Evolutionary conservation across 2,888 invertebrate species (phyloP).

Genomic region (Steinernema scapterisci): DNA sequence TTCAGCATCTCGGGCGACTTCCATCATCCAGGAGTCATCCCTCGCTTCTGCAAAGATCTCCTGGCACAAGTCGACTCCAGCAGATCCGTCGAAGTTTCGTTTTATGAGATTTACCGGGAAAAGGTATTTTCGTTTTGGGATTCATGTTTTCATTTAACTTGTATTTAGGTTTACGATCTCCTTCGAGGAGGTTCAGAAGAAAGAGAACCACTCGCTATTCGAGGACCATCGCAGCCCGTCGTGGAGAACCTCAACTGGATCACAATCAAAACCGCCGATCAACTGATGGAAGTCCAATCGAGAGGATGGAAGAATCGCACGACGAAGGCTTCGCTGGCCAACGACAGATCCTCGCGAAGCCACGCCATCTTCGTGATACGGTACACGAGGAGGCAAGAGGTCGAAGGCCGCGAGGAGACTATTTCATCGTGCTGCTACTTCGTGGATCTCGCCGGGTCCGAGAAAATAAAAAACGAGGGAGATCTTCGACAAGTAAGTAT

Average conservation of each 20-base stretch:
- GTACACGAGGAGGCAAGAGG: slow-evolving; percentile 14
- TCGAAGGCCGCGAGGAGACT: not conserved
- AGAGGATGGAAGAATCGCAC: slow-evolving; percentile 72
- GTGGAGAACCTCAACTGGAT: slow-evolving; percentile 35
- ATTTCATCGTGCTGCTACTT: slow-evolving; percentile 73
- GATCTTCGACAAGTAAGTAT: slow-evolving; percentile 56
- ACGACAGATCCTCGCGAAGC: slow-evolving; percentile 72
- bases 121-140: slow-evolving; percentile 37
- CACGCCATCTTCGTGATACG: slow-evolving; percentile 67
- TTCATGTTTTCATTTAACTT: not conserved
- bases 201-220: slow-evolving; percentile 33
- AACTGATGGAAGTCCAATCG: slow-evolving; percentile 30
- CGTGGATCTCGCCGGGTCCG: slow-evolving; percentile 86
- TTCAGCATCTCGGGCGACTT: slow-evolving; percentile 39
- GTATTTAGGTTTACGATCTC: slow-evolving; percentile 40
- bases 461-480: slow-evolving; percentile 72
- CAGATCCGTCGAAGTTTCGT: slow-evolving; percentile 30
- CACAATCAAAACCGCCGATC: slow-evolving; percentile 18
- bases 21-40: slow-evolving; percentile 36
- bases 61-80: slow-evolving; percentile 13
- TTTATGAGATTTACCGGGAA: slow-evolving; percentile 42
- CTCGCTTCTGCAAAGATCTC: slow-evolving; percentile 37
- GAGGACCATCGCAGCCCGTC: slow-evolving; percentile 39
- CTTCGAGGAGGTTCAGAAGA: not conserved
- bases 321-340: slow-evolving; percentile 79